Percentiles rank a stretch among this genome's conserved stretches.
Conservation (phyloP, 2,888 invertebrate species). For the Notodromas monacha region DNA sequence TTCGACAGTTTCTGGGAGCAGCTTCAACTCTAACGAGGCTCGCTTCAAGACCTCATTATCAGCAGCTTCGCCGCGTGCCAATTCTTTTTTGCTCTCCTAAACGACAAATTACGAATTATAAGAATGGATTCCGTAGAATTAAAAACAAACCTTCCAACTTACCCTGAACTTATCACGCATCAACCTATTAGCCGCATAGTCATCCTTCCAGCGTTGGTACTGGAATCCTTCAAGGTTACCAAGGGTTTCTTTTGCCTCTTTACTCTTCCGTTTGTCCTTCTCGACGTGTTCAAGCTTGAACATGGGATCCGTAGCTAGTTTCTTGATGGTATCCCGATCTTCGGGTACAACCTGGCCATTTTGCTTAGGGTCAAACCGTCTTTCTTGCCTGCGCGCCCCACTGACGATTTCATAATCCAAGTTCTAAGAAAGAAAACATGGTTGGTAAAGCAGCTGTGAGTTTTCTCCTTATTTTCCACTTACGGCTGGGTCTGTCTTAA, state of each 20-base stretch:
- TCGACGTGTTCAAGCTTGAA: slow-evolving; percentile 74
- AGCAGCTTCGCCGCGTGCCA: no score
- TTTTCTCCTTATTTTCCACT: no score
- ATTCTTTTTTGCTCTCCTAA: no score
- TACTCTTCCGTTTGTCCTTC: slow-evolving; percentile 36
- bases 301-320: slow-evolving; percentile 85
- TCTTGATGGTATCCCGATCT: slow-evolving; percentile 59
- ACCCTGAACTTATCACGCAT: slow-evolving; percentile 58
- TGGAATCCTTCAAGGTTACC: slow-evolving; percentile 36
- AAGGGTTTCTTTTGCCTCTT: slow-evolving; percentile 33
- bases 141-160: no score
- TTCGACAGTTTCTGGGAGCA: no score
- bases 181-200: slow-evolving; percentile 58
- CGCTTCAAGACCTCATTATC: no score
- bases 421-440: slow-evolving; percentile 36
- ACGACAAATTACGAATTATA: no score
- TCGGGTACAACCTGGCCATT: slow-evolving; percentile 74
- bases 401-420: slow-evolving; percentile 79
- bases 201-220: slow-evolving; percentile 57
- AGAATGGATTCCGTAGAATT: no score
- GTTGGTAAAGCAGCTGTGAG: no score
- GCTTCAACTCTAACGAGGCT: no score
- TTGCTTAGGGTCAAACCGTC: slow-evolving; percentile 83
- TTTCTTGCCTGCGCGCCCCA: slow-evolving; percentile 82
- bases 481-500: slow-evolving; percentile 88